These are phyloP conservation scores for Agrypnus murinus DNA, from an alignment of 2,888 invertebrate genomes.

Conservation along the genomic window DNA sequence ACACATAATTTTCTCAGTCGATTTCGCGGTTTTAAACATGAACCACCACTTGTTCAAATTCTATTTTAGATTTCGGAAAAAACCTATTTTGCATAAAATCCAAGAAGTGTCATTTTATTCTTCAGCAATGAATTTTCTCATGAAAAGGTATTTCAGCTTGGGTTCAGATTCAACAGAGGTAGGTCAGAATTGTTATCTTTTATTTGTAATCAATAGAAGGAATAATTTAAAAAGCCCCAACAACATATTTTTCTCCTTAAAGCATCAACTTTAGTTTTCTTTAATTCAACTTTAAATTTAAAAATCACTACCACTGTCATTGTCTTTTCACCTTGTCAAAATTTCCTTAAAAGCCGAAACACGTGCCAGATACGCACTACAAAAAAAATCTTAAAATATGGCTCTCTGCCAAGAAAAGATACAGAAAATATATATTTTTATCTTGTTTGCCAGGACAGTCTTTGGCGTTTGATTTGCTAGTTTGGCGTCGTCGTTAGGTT, in stretches of 20 bases:
- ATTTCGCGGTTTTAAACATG: conserved; percentile 30
- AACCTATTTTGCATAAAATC: background rate
- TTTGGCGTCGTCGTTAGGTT: conserved; percentile 24
- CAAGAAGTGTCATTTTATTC: background rate
- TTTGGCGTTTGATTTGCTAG: conserved; percentile 56
- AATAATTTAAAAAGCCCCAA: background rate
- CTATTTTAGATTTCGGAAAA: conserved; percentile 36
- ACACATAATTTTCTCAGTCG: conserved; percentile 34
- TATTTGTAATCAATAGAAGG: background rate
- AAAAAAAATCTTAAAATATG: conserved; percentile 43
- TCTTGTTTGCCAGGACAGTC: conserved; percentile 74
- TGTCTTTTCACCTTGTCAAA: no score
- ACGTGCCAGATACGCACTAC: conserved; percentile 35
- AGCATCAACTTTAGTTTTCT: no score
- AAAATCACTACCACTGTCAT: no score
- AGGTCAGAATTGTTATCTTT: conserved; percentile 2
- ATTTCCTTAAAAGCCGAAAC: conserved; percentile 66
- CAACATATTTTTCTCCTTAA: no score
- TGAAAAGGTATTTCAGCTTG: conserved; percentile 29
- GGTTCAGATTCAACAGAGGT: conserved; percentile 27
- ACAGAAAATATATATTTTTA: conserved; percentile 73
- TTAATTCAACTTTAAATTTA: no score
- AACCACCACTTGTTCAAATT: conserved; percentile 38
- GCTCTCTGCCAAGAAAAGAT: conserved; percentile 56
- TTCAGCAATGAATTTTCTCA: conserved; percentile 24